A percentile compares a stretch with the other conserved stretches of the same genome.
phyloP scores from a whole-genome alignment of 2,888 invertebrate genomes.

The Troilus luridus region DNA sequence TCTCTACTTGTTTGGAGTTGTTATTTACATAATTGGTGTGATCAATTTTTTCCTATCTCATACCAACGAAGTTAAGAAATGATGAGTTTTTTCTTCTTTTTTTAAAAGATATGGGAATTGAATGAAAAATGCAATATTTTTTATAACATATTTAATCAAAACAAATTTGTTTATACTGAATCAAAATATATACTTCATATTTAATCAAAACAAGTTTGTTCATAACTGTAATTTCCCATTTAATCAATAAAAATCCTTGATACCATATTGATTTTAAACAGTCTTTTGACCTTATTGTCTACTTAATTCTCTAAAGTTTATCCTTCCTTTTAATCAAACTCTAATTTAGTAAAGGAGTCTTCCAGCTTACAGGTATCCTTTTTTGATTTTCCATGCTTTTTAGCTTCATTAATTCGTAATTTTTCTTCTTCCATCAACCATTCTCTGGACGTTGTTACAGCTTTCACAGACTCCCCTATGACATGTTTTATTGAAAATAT shows the following conservation, averaged over 20 bases:
- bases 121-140: neutral
- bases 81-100: no score
- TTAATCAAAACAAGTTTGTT: slow-evolving; percentile 6
- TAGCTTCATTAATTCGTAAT: slow-evolving; percentile 60
- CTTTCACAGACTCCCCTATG: slow-evolving; percentile 60
- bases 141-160: neutral
- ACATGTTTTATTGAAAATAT: slow-evolving; percentile 6
- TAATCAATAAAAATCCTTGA: neutral
- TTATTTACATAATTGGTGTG: no score
- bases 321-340: slow-evolving; percentile 59
- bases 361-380: slow-evolving; percentile 61
- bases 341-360: slow-evolving; percentile 60
- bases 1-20: no score
- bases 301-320: neutral
- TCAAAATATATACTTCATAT: no score
- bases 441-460: slow-evolving; percentile 52
- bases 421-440: slow-evolving; percentile 62
- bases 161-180: neutral
- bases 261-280: slow-evolving; percentile 11
- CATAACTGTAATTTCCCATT: neutral
- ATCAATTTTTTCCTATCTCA: neutral
- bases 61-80: neutral
- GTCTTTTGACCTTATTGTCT: slow-evolving; percentile 57
- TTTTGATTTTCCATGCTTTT: slow-evolving; percentile 60
- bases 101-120: no score